Evolutionary conservation across 2,888 invertebrate species (phyloP).

Genomic region (Myopa tessellatipennis): DNA sequence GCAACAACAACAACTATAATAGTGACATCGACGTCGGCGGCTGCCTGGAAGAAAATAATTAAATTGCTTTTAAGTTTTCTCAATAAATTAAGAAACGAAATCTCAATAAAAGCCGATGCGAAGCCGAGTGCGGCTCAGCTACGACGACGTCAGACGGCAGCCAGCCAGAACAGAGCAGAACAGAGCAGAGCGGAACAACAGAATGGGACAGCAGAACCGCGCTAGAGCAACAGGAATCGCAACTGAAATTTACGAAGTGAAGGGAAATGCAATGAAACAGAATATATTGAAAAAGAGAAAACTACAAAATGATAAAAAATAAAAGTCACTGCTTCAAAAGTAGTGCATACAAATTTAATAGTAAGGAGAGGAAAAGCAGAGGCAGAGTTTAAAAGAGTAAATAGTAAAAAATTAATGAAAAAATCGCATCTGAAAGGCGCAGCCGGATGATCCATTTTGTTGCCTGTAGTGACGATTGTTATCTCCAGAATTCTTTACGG

Average conservation of each 20-base stretch:
- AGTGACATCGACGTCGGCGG: constrained; percentile 2
- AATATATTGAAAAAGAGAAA: too few relatives aligned
- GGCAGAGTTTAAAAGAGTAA: not conserved
- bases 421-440: too few relatives aligned
- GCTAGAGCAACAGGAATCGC: not conserved
- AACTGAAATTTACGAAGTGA: constrained; percentile 12
- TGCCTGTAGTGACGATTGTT: constrained; percentile 11
- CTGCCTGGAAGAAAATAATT: constrained; percentile 38
- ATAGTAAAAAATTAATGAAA: not conserved
- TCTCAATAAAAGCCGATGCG: constrained; percentile 40
- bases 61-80: constrained; percentile 47
- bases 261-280: not conserved
- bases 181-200: too few relatives aligned
- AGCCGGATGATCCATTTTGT: not conserved
- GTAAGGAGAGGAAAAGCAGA: too few relatives aligned
- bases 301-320: not conserved
- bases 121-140: not conserved
- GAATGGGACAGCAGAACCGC: too few relatives aligned
- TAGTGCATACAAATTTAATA: too few relatives aligned
- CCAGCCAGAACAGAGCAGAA: not conserved
- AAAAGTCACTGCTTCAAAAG: not conserved
- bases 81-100: constrained; percentile 45
- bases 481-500: constrained; percentile 33
- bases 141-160: not conserved
- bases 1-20: not conserved